A percentile compares a stretch with the other conserved stretches of the same genome.
These are phyloP conservation scores for Melanocharis versteri DNA, from an alignment of 2,113 vertebrate species.

Conservation along the genomic window DNA sequence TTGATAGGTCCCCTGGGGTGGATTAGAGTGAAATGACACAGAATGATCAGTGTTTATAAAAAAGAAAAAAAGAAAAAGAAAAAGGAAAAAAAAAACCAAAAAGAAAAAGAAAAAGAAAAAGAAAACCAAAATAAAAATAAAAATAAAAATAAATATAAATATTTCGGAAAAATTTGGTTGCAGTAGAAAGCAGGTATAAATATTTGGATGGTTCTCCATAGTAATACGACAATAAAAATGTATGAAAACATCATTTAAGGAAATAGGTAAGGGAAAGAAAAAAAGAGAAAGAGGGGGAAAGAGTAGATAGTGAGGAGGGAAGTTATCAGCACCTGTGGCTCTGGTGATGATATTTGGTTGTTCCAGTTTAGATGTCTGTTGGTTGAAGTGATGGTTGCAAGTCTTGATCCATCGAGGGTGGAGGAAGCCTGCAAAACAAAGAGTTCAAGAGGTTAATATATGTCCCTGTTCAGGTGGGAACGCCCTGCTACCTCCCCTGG, in stretches of 20 bases:
- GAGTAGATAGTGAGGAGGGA: not conserved
- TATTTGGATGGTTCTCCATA: not conserved
- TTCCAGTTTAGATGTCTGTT: not conserved
- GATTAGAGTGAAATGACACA: not conserved
- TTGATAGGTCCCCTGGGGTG: not conserved
- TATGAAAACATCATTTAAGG: not conserved
- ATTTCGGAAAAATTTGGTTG: not conserved
- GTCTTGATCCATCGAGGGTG: accelerated
- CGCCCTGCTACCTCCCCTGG: no score
- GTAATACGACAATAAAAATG: not conserved
- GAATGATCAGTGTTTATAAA: not conserved
- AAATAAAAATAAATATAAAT: no score
- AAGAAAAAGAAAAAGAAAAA: no score
- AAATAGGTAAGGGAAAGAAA: not conserved
- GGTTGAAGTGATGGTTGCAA: accelerated
- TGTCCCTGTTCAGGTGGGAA: accelerated
- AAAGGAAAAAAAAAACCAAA: no score
- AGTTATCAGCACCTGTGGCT: not conserved
- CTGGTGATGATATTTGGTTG: not conserved
- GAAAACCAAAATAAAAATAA: no score
- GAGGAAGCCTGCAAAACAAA: not conserved
- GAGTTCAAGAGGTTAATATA: not conserved
- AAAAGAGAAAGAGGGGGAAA: not conserved
- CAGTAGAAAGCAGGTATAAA: not conserved
- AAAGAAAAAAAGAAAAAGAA: no score